Evolutionary conservation across 2,797 vertebrate species (phyloP).

Genomic region (Cottoperca gobio): DNA sequence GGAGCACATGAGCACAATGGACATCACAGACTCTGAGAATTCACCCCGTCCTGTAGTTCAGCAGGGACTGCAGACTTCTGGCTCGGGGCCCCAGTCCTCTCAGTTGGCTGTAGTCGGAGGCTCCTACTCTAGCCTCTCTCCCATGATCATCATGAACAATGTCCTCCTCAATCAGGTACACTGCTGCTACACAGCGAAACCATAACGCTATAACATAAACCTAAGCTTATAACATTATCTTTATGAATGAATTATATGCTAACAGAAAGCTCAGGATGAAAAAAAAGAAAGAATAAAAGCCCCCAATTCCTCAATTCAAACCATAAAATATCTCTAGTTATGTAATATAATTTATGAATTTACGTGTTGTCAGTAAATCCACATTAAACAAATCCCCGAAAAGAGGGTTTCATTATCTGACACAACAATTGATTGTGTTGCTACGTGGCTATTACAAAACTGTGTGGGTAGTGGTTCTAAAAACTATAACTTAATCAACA

Average conservation of each 20-base stretch:
- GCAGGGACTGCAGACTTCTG: conserved; percentile 28
- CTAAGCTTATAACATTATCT: background rate
- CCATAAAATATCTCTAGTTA: background rate
- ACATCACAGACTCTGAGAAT: conserved; percentile 87
- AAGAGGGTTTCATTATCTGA: background rate
- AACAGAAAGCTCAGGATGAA: background rate
- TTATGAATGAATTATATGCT: background rate
- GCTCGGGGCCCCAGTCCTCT: conserved; percentile 67
- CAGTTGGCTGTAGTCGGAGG: conserved; percentile 78
- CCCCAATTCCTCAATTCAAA: no score
- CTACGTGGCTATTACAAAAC: background rate
- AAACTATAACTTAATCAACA: background rate
- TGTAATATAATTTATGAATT: background rate
- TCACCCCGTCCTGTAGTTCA: conserved; percentile 60
- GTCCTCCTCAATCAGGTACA: conserved; percentile 92
- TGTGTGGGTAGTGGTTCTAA: background rate
- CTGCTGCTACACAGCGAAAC: background rate
- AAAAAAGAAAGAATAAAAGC: no score
- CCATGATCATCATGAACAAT: conserved; percentile 95
- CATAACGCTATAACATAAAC: background rate
- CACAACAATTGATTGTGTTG: background rate
- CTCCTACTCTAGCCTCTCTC: conserved; percentile 86
- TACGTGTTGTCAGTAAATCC: background rate
- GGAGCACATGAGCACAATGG: conserved; percentile 85
- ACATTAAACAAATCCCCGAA: background rate